Evolutionary conservation across 2,113 vertebrate species (phyloP), one percentile per base, ranked within the genome.

Genomic region (Hymenochirus boettgeri): DNA sequence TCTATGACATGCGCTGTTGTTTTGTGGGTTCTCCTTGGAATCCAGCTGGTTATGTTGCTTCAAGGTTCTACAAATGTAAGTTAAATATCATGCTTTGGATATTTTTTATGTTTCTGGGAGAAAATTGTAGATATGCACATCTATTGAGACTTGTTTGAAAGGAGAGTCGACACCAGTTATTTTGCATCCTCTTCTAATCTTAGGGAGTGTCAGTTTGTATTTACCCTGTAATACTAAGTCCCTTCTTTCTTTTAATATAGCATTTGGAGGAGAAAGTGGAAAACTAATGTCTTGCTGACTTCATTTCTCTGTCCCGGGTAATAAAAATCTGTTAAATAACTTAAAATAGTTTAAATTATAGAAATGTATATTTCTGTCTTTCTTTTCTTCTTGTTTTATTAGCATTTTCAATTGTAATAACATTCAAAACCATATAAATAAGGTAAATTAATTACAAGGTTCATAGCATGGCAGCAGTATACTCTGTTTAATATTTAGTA

Each of bases 221-320:
- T 71, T 89, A 85, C 89, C 86, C 87, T 78, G 70, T n/a, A n/a
- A n/a, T n/a, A n/a, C n/a, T n/a, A n/a, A n/a, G n/a, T 15, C 71
- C 72, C 70, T 25, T 37, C 37, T 59, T n/a, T 39, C 6, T 74
- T 69, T 72, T 81, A 25, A 69, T 75, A 59, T 69, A 99, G 96
- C 96, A 61, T 98, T 99, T 76, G 96, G 96, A 76, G 96, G 96
- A 53, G 96, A 98, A 98, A 98, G 73, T 99, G 96, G 96, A 99
- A 99, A 85, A 97, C 93, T 50, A 99, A 98, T 22, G 96, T 99
- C 62, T 77, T 99, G 71, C 78, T 99, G 80, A 99, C 96, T 25
- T 93, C 95, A 6, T 94, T 99, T 70, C 80, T 99, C 77, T 99
- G 96, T 80, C 96, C 95, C 57, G 95, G 96, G 96, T 98, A 85